Base-by-base conservation (phyloP, 2,888 invertebrate species). In the Leptodirus hochenwartii region DNA sequence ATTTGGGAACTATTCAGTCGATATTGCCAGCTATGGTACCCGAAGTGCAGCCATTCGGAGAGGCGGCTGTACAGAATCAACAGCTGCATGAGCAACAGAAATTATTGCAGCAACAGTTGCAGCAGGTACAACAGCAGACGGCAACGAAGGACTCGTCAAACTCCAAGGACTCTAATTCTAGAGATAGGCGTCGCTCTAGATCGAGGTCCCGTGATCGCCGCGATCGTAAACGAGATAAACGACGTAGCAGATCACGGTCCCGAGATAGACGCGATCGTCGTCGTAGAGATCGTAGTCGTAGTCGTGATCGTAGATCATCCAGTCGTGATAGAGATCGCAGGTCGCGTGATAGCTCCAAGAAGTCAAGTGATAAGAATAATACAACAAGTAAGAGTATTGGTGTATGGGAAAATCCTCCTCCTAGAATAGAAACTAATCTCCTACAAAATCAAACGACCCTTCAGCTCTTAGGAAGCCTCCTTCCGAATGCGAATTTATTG, bases 241-340 rank as follows among this genome's bases (percentile, higher is more conserved):
- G 56, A 12, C 49, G 50, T 49, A 44, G 55, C 46, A 34, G 62
- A 46, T 44, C 55, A 46, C 33, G 62, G 46, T 44, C 56, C 50
- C 33, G 56, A 51, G 43, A 50, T 16, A 59, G 69, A n/a, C n/a
- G n/a, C 30, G 63, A 73, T 22, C 63, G 71, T 34, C 61, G 71
- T 25, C 65, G 68, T 39, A 53, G 71, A 14, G 66, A 69, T 22
- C 47, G 61, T 38, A 62, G 66, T 23, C 60, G 64, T 35, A 63
- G 65, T 36, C 57, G 20, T 20, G 8, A n/a, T n/a, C n/a, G 8
- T 8, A 20, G 20, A n/a, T 20, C 20, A n/a, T n/a, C 8, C 20
- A n/a, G 9, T 13, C 60, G 66, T 27, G 61, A 64, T 30, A 49
- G 66, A 45, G 46, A 65, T 48, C 49, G 34, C 17, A 31, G 36